These are phyloP conservation scores for Caenorhabditis macrosperma DNA, from an alignment of 2,888 invertebrate genomes.

Conservation along the genomic window DNA sequence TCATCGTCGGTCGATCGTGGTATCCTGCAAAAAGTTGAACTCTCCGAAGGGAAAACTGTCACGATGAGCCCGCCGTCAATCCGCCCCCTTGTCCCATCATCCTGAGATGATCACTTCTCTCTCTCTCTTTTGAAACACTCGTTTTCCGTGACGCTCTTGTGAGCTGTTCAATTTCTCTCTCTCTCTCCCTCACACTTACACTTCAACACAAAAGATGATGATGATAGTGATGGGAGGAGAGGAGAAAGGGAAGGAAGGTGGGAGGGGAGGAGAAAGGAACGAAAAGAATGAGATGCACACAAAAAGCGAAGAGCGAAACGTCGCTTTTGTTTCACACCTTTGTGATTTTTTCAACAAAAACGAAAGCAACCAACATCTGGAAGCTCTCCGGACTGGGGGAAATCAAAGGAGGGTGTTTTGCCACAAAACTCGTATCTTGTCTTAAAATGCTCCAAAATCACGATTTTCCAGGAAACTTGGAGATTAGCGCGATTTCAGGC, in stretches of 20 bases:
- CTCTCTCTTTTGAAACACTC: conserved; percentile 1
- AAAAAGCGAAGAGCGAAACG: conserved; percentile 20
- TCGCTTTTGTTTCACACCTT: conserved; percentile 14
- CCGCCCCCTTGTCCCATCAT: neutral
- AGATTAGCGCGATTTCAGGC: no score
- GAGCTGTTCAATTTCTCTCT: no score
- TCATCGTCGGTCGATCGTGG: conserved; percentile 68
- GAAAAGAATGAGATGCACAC: conserved; percentile 3
- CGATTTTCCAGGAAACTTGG: no score
- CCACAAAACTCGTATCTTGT: no score
- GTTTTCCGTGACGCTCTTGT: no score
- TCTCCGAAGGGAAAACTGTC: neutral
- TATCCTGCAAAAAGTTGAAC: conserved; percentile 66
- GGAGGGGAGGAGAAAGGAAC: conserved; percentile 13
- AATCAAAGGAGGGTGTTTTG: no score
- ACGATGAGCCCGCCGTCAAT: neutral
- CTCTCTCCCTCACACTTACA: neutral
- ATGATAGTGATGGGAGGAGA: neutral
- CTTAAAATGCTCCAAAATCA: no score
- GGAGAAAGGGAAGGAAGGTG: conserved; percentile 3
- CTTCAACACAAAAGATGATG: neutral
- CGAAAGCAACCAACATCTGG: conserved; percentile 1
- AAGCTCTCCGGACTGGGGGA: neutral
- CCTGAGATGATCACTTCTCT: neutral
- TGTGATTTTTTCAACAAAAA: conserved; percentile 7